A percentile compares a stretch with the other conserved stretches of the same genome.
These are phyloP conservation scores for Oreohelix idahoensis DNA, from an alignment of 1,140 invertebrate genomes.

Conservation along the genomic window DNA sequence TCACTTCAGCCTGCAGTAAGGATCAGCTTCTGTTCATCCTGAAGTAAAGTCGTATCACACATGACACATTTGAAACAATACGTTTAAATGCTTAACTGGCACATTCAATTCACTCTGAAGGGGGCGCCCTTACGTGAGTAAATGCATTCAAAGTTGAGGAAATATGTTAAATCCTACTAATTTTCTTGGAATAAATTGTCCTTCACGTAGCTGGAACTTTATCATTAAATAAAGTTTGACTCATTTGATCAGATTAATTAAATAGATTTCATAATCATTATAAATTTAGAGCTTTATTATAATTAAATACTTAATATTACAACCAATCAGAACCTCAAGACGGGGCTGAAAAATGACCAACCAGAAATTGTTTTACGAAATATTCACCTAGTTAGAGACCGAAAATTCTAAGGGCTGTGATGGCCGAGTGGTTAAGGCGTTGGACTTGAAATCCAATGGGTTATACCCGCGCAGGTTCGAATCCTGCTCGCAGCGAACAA, in stretches of 20 bases:
- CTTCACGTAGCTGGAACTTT: background rate
- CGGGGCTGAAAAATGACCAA: no score
- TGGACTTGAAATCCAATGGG: constrained; percentile 76
- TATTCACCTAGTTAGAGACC: no score
- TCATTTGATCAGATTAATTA: background rate
- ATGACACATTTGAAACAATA: no score
- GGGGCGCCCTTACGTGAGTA: background rate
- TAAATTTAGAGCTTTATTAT: no score
- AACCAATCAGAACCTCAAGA: no score
- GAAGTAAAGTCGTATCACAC: no score
- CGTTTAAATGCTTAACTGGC: background rate
- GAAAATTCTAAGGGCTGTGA: no score
- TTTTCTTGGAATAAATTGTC: background rate
- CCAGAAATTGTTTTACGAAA: no score
- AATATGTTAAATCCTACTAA: background rate
- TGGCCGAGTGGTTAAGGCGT: constrained; percentile 76
- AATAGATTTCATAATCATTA: no score
- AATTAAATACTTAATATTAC: no score
- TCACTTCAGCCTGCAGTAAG: no score
- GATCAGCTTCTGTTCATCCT: no score
- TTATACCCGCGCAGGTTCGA: constrained; percentile 75
- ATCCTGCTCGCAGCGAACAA: constrained; percentile 73
- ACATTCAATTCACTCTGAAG: background rate
- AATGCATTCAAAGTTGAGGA: background rate
- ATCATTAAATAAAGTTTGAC: background rate